Evolutionary conservation across 2,113 vertebrate species (phyloP), one percentile per base, ranked within the genome.

Genomic region (Platysternon megacephalum): DNA sequence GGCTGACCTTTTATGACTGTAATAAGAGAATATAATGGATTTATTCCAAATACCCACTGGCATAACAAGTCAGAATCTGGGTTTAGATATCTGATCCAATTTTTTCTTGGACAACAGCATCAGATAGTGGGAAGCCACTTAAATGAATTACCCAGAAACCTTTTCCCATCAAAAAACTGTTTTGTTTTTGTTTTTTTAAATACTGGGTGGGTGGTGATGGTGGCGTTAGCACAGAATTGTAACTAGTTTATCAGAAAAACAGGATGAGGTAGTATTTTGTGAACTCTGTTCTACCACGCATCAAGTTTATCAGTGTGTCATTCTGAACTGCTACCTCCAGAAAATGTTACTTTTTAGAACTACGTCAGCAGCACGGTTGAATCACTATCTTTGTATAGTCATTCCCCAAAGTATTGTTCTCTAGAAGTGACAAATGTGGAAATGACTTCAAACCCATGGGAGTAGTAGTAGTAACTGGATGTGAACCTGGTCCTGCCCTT

Each of bases 41-140:
- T 86, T 82, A 14, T 26, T 39, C 49, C 82, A 78, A 56, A 9
- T 9, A 42, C 35, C 28, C 26, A 61, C 10, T 79, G 6, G 44
- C 49, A 44, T 46, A 90, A 61, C 2, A 2, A 94, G 72, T 84
- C 86, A 91, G 29, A 68, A 28, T 52, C 58, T 8, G 3, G 16
- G 55, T 82, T 96, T 84, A 55, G 48, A 19, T 44, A 11, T 19
- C 29, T 58, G 42, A 48, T 87, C 52, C 52, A 79, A 9, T 29
- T 84, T 92, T 78, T 79, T 91, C 89, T 79, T 53, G 55, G 61
- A 84, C 22, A 86, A 78, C 32, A 92, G 29, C 35, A 46, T 46
- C 44, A 49, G 86, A 8, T 65, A 88, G 42, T 52, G 26, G 85
- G 89, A 95, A 90, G 81, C 4, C 17, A 82, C 11, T 51, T 39